A percentile compares a stretch with the other conserved stretches of the same genome.
phyloP scores from a whole-genome alignment of 1,140 invertebrate species.

The Drosophila ironensis region DNA sequence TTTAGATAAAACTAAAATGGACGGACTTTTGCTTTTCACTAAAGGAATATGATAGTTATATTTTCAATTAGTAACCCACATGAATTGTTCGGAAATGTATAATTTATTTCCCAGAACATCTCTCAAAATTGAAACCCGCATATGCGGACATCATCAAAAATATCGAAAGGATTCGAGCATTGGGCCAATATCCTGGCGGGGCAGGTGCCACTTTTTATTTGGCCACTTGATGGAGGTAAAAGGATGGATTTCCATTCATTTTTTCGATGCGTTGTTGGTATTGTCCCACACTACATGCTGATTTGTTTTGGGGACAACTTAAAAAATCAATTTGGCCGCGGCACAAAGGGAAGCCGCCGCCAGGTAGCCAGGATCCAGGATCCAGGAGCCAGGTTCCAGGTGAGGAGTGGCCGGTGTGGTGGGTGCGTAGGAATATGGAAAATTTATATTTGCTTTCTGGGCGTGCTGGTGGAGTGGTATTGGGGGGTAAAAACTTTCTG shows the following conservation, averaged over 20 bases:
- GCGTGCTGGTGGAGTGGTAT: not conserved
- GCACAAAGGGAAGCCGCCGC: conserved; percentile 43
- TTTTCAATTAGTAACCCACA: too few relatives aligned
- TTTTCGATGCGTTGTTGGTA: conserved; percentile 13
- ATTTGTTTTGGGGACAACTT: conserved; percentile 59
- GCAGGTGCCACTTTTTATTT: not conserved
- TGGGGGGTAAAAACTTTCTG: conserved; percentile 41
- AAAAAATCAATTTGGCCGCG: conserved; percentile 40
- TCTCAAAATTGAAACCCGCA: not conserved
- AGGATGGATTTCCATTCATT: conserved; percentile 2
- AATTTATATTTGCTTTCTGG: conserved; percentile 59
- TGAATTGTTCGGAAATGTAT: too few relatives aligned
- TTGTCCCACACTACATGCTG: conserved; percentile 16
- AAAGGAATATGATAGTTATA: too few relatives aligned
- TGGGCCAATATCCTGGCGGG: not conserved
- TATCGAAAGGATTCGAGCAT: too few relatives aligned
- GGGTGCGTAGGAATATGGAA: conserved; percentile 46
- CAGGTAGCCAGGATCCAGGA: conserved; percentile 21
- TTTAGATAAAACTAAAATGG: too few relatives aligned
- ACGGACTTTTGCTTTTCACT: too few relatives aligned
- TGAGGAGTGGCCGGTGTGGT: not conserved
- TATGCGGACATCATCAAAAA: not conserved
- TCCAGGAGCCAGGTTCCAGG: too few relatives aligned
- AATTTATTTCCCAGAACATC: too few relatives aligned
- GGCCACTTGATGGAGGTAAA: conserved; percentile 47